Conservation (phyloP, 2,113 vertebrate genomes). For the Oreotrochilus melanogaster region DNA sequence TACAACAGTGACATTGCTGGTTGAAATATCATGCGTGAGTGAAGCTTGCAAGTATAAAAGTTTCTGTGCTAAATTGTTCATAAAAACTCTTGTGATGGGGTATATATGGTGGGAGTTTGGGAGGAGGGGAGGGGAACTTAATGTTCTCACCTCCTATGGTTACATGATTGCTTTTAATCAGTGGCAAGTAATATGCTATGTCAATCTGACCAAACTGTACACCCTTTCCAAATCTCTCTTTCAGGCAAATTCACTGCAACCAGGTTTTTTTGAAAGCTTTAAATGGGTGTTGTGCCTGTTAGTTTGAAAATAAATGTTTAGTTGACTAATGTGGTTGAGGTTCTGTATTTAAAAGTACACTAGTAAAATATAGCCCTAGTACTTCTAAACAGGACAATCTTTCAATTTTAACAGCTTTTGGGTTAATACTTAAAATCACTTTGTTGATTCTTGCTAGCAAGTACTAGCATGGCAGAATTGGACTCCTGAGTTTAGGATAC, state of each 20-base stretch:
- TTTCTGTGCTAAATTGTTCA: background rate
- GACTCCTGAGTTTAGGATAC: background rate
- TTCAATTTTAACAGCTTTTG: background rate
- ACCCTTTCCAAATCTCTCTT: background rate
- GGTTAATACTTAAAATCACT: background rate
- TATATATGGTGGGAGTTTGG: background rate
- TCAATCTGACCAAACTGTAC: background rate
- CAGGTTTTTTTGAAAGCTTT: background rate
- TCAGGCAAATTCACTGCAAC: background rate
- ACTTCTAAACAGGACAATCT: background rate
- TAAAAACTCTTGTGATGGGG: background rate
- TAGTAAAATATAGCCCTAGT: background rate
- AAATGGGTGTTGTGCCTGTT: background rate
- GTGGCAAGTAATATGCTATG: background rate
- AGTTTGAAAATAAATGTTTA: background rate
- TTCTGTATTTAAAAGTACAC: background rate
- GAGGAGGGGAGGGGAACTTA: accelerated
- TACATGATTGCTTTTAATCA: background rate
- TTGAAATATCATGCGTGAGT: background rate
- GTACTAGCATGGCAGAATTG: background rate
- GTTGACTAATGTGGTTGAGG: background rate
- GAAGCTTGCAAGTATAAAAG: background rate
- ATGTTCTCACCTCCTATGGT: background rate
- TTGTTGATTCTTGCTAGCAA: background rate
- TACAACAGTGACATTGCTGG: background rate